Evolutionary conservation across 2,797 vertebrate genomes (phyloP).

Genomic region (Sandelia bainsii): DNA sequence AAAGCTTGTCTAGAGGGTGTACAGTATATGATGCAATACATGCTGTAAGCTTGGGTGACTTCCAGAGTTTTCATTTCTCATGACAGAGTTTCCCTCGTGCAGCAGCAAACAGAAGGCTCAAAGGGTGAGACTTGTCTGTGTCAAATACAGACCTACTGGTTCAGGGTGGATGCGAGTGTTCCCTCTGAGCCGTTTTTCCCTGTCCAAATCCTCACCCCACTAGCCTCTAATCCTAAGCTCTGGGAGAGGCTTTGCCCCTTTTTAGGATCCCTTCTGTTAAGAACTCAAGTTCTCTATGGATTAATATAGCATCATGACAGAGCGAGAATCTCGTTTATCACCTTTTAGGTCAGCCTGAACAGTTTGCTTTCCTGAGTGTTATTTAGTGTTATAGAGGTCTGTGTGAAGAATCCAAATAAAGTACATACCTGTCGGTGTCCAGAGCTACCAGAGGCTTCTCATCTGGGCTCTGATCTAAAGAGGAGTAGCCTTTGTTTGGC

Average conservation of each 20-base stretch:
- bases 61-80: constrained; percentile 44
- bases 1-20: constrained; percentile 28
- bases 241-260: constrained; percentile 64
- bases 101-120: constrained; percentile 14
- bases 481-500: constrained; percentile 98
- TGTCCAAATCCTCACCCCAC: constrained; percentile 68
- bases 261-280: constrained; percentile 65
- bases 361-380: background rate
- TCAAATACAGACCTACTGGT: constrained; percentile 58
- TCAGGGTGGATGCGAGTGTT: constrained; percentile 32
- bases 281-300: constrained; percentile 59
- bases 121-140: constrained; percentile 66
- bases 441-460: constrained; percentile 97
- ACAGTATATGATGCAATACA: constrained; percentile 57
- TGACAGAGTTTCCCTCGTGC: constrained; percentile 22
- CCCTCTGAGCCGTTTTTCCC: constrained; percentile 69
- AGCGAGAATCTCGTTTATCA: background rate
- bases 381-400: background rate
- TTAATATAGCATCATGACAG: constrained; percentile 49
- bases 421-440: constrained; percentile 95
- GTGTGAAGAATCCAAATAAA: background rate
- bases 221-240: constrained; percentile 72
- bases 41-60: constrained; percentile 56
- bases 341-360: constrained; percentile 10
- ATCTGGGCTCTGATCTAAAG: constrained; percentile 97